Percentiles rank a stretch among this genome's conserved stretches.
These are phyloP conservation scores for Pocillopora verrucosa DNA, from an alignment of 64 coral and sea anemone genomes.

Conservation along the genomic window DNA sequence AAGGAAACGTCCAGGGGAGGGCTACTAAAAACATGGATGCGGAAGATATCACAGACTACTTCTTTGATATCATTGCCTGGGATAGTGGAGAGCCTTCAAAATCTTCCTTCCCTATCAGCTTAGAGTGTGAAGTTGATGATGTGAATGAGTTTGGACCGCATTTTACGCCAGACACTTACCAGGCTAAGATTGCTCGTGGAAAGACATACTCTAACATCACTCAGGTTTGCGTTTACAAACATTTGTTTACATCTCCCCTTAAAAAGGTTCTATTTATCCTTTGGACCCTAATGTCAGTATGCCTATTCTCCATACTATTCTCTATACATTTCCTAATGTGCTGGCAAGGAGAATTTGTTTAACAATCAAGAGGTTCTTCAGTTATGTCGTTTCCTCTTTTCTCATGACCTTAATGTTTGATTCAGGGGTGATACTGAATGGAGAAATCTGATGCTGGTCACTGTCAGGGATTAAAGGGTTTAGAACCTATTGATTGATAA, in stretches of 20 bases:
- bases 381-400: too few species aligned
- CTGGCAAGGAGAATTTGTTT: too few species aligned
- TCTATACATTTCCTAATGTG: too few species aligned
- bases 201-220: conserved; percentile 43
- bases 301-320: too few species aligned
- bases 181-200: conserved; percentile 61
- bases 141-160: conserved; percentile 84
- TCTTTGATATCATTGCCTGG: conserved; percentile 81
- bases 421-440: too few species aligned
- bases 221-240: conserved; percentile 20
- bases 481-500: not conserved
- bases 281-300: too few species aligned
- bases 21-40: conserved; percentile 81
- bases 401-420: too few species aligned
- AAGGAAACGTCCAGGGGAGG: conserved; percentile 64
- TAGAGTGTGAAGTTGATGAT: conserved; percentile 82
- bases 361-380: too few species aligned
- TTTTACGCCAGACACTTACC: conserved; percentile 64
- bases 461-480: too few species aligned
- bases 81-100: conserved; percentile 71
- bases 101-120: conserved; percentile 56
- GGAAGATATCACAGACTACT: conserved; percentile 59
- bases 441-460: too few species aligned
- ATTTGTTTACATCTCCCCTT: too few species aligned
- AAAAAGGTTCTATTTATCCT: too few species aligned